These are phyloP conservation scores for Calypte anna DNA, from an alignment of 2,113 vertebrate genomes.

Conservation along the genomic window DNA sequence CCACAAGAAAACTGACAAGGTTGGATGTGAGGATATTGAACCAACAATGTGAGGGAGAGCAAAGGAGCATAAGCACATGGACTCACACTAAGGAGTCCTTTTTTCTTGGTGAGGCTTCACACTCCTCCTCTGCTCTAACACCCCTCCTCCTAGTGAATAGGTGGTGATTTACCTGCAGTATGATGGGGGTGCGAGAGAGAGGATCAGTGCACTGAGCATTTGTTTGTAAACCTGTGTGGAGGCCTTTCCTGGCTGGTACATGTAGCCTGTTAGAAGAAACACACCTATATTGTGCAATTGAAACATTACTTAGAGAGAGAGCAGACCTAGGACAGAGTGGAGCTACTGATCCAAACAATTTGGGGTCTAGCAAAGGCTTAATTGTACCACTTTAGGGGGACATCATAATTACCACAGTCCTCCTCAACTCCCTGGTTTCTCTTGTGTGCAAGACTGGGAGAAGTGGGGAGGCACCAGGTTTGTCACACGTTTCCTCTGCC, in stretches of 20 bases:
- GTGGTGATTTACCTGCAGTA: background rate
- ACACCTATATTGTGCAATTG: no score
- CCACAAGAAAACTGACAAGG: background rate
- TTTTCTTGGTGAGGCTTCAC: background rate
- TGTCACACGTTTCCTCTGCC: background rate
- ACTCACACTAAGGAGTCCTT: background rate
- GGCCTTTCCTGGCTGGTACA: background rate
- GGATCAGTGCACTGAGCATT: background rate
- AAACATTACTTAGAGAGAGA: background rate
- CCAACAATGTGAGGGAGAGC: accelerated
- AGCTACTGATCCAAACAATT: background rate
- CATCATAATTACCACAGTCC: background rate
- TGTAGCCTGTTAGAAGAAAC: background rate
- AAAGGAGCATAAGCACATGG: background rate
- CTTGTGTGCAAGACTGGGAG: background rate
- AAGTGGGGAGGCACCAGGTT: background rate
- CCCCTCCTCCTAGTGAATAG: background rate
- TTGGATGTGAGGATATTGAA: background rate
- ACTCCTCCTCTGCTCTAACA: background rate
- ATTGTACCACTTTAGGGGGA: background rate
- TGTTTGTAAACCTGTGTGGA: background rate
- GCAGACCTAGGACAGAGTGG: background rate
- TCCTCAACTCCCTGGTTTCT: background rate
- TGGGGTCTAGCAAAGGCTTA: background rate
- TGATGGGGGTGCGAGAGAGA: background rate